Conservation (phyloP, 2,113 vertebrate species). For the Hypocryptadius cinnamomeus region DNA sequence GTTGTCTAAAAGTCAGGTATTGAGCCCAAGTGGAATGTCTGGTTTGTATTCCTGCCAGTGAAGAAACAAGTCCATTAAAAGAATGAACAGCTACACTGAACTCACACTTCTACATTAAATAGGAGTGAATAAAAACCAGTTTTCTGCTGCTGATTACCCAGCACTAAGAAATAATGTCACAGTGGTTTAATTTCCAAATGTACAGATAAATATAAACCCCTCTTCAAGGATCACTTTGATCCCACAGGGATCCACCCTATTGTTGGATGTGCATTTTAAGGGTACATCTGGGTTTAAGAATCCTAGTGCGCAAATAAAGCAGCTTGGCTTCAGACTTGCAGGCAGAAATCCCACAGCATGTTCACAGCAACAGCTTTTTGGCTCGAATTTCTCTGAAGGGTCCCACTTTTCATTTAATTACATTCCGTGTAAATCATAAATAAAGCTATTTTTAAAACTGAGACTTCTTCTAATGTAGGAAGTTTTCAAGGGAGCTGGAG, state of each 20-base stretch:
- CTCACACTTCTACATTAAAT: not conserved
- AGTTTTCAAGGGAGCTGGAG: not conserved
- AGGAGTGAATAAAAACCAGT: not conserved
- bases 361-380: conserved; percentile 2
- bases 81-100: not conserved
- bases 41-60: not conserved
- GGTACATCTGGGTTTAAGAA: not conserved
- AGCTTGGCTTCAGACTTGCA: not conserved
- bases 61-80: not conserved
- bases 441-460: not conserved
- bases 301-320: not conserved
- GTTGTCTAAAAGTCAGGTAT: not conserved
- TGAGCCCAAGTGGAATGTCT: not conserved
- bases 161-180: not conserved
- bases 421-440: not conserved
- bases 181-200: not conserved
- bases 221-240: not conserved
- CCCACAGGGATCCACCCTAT: not conserved
- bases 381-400: not conserved
- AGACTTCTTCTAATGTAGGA: not conserved
- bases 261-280: not conserved
- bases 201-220: not conserved
- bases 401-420: not conserved
- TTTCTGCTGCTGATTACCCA: not conserved
- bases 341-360: not conserved